Evolutionary conservation across 2,113 vertebrate genomes (phyloP).

Genomic region (Carassius auratus): DNA sequence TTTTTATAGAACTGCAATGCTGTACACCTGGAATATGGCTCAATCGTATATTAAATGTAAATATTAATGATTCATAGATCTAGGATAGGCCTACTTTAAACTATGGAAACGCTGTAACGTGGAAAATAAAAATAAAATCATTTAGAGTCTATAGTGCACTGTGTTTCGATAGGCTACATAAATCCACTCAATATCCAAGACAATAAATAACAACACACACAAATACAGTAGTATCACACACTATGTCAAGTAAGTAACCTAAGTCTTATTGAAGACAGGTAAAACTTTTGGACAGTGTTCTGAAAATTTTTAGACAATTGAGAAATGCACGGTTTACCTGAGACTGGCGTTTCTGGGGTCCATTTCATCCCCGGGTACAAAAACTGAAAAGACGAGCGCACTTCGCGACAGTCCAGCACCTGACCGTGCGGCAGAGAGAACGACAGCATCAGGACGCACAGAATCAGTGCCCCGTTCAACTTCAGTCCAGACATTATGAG

Average conservation of each 20-base stretch:
- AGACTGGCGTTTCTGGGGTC: conserved; percentile 77
- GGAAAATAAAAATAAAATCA: too few relatives aligned
- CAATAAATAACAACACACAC: background rate
- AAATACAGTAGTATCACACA: background rate
- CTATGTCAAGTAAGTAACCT: background rate
- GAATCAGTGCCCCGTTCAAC: conserved; percentile 59
- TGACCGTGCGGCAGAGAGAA: conserved; percentile 65
- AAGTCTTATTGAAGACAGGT: background rate
- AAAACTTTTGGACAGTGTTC: background rate
- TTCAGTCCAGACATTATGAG: conserved; percentile 61
- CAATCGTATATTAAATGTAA: background rate
- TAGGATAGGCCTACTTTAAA: too few relatives aligned
- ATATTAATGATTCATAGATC: too few relatives aligned
- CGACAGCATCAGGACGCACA: conserved; percentile 67
- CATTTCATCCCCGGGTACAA: conserved; percentile 78
- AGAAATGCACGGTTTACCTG: conserved; percentile 69
- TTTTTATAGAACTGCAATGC: too few relatives aligned
- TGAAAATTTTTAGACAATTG: background rate
- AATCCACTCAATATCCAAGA: background rate
- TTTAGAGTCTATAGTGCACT: background rate
- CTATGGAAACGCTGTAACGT: too few relatives aligned
- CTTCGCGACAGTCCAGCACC: conserved; percentile 75
- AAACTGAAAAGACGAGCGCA: conserved; percentile 75
- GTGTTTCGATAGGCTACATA: background rate
- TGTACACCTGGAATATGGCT: background rate